Conservation (phyloP, 2,797 vertebrate genomes). For the Platyrinchus mystaceus region DNA sequence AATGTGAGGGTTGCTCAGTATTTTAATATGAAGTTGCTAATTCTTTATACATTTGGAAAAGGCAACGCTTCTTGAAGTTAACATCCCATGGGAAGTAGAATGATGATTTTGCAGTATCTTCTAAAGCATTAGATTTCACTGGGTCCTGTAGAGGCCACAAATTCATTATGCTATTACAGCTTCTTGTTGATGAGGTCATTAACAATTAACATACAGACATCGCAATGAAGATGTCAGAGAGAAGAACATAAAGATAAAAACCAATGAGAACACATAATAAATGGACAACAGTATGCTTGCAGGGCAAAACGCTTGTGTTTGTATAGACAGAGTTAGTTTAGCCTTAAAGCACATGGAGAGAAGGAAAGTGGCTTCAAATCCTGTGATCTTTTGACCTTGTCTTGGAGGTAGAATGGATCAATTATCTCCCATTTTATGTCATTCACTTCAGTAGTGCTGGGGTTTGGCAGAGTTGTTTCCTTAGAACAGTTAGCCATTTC, state of each 20-base stretch:
- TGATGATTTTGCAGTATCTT: not conserved
- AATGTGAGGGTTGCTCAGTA: not conserved
- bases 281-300: not conserved
- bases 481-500: not conserved
- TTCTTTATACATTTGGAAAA: not conserved
- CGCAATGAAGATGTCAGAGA: conserved; percentile 24
- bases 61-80: not conserved
- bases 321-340: not conserved
- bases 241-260: not conserved
- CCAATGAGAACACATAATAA: not conserved
- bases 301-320: not conserved
- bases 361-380: not conserved
- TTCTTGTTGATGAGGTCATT: conserved; percentile 3
- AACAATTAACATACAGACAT: conserved; percentile 7
- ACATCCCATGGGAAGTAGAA: not conserved
- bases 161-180: conserved; percentile 12
- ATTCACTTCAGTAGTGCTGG: not conserved
- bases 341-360: not conserved
- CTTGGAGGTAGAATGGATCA: not conserved
- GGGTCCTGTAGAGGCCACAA: not conserved
- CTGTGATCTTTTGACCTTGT: not conserved
- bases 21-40: not conserved
- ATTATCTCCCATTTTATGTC: not conserved
- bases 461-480: not conserved
- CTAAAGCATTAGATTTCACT: not conserved